A percentile compares a stretch with the other conserved stretches of the same genome.
Evolutionary conservation across 2,888 invertebrate species (phyloP).

Genomic region (Coleophora deauratella): DNA sequence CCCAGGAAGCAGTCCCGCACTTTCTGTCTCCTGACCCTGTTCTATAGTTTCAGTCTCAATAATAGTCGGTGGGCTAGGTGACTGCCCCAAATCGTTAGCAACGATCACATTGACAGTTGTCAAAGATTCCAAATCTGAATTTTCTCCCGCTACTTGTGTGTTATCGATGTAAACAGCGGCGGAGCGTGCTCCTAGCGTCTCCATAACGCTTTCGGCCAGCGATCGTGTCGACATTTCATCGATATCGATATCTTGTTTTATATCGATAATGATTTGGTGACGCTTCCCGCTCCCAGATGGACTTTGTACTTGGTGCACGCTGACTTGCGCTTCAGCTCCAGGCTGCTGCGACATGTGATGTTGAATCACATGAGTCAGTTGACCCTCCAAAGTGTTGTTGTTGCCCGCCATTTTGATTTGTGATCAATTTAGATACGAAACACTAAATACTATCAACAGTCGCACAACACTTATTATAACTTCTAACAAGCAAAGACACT

Average conservation of each 20-base stretch:
- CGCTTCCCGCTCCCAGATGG: conserved; percentile 57
- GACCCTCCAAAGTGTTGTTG: conserved; percentile 48
- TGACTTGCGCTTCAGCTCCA: conserved; percentile 58
- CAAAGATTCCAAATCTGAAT: conserved; percentile 54
- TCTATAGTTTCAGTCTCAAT: conserved; percentile 31
- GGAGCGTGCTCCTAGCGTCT: conserved; percentile 61
- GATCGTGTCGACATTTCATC: conserved; percentile 63
- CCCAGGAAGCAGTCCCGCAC: conserved; percentile 37
- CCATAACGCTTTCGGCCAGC: conserved; percentile 68
- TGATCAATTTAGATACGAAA: conserved; percentile 8
- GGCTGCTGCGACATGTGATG: conserved; percentile 58
- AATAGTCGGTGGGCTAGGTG: conserved; percentile 36
- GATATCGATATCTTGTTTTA: conserved; percentile 67
- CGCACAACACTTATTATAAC: conserved; percentile 17
- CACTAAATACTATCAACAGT: conserved; percentile 18
- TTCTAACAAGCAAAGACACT: conserved; percentile 18
- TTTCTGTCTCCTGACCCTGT: conserved; percentile 30
- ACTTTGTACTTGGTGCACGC: conserved; percentile 61
- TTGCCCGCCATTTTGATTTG: conserved; percentile 51
- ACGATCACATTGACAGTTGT: conserved; percentile 68
- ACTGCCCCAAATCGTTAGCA: conserved; percentile 50
- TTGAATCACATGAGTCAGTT: conserved; percentile 60
- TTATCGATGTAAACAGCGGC: conserved; percentile 68
- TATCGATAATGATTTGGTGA: conserved; percentile 69
- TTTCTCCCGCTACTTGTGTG: conserved; percentile 41